Percentiles rank a stretch among this genome's conserved stretches.
Conservation (phyloP, 2,797 vertebrate genomes). For the Agapornis canus region DNA sequence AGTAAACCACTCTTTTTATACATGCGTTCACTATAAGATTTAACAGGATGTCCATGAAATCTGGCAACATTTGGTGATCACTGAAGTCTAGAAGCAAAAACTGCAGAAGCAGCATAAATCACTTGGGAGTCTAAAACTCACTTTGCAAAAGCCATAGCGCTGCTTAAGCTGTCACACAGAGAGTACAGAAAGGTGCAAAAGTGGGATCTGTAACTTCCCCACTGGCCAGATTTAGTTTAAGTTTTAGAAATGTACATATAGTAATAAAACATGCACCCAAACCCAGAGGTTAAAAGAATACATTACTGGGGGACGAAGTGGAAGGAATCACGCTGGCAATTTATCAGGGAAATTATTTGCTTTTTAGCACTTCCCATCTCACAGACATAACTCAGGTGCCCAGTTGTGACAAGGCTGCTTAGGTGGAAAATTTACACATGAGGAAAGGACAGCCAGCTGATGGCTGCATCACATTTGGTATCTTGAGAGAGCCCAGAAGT, state of each 20-base stretch:
- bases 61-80: not conserved
- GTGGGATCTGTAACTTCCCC: not conserved
- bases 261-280: not conserved
- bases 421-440: not conserved
- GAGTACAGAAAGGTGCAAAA: not conserved
- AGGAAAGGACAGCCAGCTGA: not conserved
- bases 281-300: not conserved
- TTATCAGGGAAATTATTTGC: not conserved
- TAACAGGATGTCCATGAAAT: not conserved
- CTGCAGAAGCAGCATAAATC: not conserved
- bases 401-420: not conserved
- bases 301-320: not conserved
- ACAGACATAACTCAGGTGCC: not conserved
- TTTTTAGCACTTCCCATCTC: not conserved
- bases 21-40: not conserved
- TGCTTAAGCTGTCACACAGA: not conserved
- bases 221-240: not conserved
- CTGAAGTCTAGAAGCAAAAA: not conserved
- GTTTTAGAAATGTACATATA: fast-evolving
- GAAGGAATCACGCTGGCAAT: not conserved
- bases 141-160: not conserved
- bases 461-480: not conserved
- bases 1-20: not conserved
- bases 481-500: not conserved
- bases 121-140: not conserved